Evolutionary conservation across 2,113 vertebrate genomes (phyloP).

Genomic region (Zapornia atra): DNA sequence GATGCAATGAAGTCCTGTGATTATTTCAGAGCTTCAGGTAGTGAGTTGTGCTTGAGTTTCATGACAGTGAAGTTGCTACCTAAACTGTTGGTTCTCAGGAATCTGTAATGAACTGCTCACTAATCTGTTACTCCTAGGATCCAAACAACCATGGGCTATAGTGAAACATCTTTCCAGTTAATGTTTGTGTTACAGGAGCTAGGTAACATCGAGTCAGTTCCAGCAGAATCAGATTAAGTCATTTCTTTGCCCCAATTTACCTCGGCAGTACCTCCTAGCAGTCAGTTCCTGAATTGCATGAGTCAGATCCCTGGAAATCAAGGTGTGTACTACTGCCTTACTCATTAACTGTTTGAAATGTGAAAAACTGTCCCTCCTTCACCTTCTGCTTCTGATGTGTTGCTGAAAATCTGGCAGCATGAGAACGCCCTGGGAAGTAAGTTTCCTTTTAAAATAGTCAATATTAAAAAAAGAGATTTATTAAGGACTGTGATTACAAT

Average conservation of each 20-base stretch:
- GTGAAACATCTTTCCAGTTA: neutral
- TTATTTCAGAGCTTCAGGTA: neutral
- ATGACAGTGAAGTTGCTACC: neutral
- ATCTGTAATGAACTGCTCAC: neutral
- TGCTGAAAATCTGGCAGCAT: slow-evolving; percentile 50
- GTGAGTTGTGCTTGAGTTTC: neutral
- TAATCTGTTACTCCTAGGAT: neutral
- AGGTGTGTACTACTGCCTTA: neutral
- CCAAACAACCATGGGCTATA: neutral
- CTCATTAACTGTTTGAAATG: neutral
- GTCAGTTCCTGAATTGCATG: neutral
- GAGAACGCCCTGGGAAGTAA: slow-evolving; percentile 53
- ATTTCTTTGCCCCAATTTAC: neutral
- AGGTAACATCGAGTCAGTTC: neutral
- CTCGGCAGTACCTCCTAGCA: neutral
- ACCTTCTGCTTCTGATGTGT: slow-evolving; percentile 22
- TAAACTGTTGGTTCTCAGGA: neutral
- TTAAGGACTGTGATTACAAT: slow-evolving; percentile 70
- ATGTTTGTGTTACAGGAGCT: neutral
- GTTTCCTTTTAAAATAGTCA: slow-evolving; percentile 62
- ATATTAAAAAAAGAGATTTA: slow-evolving; percentile 67
- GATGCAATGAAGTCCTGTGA: neutral
- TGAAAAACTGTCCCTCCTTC: neutral
- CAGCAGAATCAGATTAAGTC: neutral
- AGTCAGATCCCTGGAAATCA: neutral